Evolutionary conservation across 1,140 invertebrate genomes (phyloP).

Genomic region (Rhynchophorus ferrugineus): DNA sequence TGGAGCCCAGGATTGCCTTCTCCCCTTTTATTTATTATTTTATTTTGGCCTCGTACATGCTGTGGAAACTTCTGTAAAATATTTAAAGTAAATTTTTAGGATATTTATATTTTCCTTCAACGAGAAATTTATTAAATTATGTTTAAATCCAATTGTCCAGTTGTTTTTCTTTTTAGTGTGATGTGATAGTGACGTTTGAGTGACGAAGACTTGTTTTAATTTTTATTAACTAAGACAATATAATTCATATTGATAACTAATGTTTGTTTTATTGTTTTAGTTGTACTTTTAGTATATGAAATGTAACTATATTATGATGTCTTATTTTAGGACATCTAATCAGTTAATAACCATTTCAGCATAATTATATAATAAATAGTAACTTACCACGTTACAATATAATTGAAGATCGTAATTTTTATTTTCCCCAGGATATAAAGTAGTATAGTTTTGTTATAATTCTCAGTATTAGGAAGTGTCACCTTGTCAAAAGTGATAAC

Average conservation of each 20-base stretch:
- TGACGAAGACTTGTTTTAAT: not conserved
- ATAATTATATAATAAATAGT: too few species aligned
- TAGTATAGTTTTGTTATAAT: too few species aligned
- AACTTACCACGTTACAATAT: too few species aligned
- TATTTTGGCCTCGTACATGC: slow-evolving; percentile 9
- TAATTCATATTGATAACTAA: not conserved
- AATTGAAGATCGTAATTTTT: too few species aligned
- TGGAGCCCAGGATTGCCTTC: slow-evolving; percentile 4
- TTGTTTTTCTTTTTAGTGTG: slow-evolving; percentile 9
- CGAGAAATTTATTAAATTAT: slow-evolving; percentile 22
- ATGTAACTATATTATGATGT: too few species aligned
- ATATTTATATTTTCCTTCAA: slow-evolving; percentile 23
- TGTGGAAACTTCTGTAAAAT: slow-evolving; percentile 19
- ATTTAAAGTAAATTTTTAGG: slow-evolving; percentile 16
- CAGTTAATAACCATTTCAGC: too few species aligned
- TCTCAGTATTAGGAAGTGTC: too few species aligned
- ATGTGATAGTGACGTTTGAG: not conserved
- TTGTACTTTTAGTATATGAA: too few species aligned
- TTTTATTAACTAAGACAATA: not conserved
- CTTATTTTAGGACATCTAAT: too few species aligned
- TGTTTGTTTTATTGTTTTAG: not conserved
- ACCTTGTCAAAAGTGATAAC: too few species aligned
- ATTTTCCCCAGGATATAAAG: too few species aligned
- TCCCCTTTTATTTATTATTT: not conserved
- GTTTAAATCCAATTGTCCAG: slow-evolving; percentile 14